Conservation (phyloP, 1,140 invertebrate species). For the Drosophila baimaii region DNA sequence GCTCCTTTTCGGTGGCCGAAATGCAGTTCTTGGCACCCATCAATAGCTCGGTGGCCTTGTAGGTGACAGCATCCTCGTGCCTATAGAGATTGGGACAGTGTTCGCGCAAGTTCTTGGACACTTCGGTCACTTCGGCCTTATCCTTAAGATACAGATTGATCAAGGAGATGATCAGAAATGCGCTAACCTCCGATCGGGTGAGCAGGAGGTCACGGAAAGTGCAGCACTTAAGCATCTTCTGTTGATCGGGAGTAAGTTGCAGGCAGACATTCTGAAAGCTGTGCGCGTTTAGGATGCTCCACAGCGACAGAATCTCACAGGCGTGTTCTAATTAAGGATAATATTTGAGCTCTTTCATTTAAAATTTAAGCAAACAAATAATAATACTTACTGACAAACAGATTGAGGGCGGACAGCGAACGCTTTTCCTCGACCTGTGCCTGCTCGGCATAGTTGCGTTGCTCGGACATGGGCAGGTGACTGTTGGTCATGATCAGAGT, state of each 20-base stretch:
- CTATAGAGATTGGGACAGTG: conserved; percentile 97
- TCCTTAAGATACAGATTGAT: conserved; percentile 96
- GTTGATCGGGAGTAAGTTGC: conserved; percentile 87
- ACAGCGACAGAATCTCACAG: conserved; percentile 96
- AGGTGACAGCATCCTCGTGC: conserved; percentile 97
- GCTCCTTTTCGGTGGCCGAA: conserved; percentile 89
- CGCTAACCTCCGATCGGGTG: conserved; percentile 92
- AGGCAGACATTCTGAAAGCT: conserved; percentile 94
- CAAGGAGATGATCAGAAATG: conserved; percentile 89
- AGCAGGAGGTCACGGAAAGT: conserved; percentile 93
- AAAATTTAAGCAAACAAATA: neutral
- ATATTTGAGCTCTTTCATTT: neutral
- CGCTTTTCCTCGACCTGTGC: conserved; percentile 87
- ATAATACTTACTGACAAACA: conserved; percentile 87
- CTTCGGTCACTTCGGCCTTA: conserved; percentile 96
- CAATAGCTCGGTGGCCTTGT: conserved; percentile 95
- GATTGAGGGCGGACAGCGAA: conserved; percentile 91
- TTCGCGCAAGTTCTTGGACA: conserved; percentile 94
- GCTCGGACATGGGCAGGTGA: conserved; percentile 59
- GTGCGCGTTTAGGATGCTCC: conserved; percentile 96
- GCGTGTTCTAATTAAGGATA: conserved; percentile 86
- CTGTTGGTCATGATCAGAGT: conserved; percentile 51
- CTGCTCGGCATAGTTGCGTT: conserved; percentile 84
- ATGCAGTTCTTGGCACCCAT: conserved; percentile 89
- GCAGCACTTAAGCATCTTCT: conserved; percentile 86